Percentiles rank a stretch among this genome's conserved stretches.
These are phyloP conservation scores for Lepus townsendii DNA, from an alignment of 2,797 vertebrate species.

Conservation along the genomic window DNA sequence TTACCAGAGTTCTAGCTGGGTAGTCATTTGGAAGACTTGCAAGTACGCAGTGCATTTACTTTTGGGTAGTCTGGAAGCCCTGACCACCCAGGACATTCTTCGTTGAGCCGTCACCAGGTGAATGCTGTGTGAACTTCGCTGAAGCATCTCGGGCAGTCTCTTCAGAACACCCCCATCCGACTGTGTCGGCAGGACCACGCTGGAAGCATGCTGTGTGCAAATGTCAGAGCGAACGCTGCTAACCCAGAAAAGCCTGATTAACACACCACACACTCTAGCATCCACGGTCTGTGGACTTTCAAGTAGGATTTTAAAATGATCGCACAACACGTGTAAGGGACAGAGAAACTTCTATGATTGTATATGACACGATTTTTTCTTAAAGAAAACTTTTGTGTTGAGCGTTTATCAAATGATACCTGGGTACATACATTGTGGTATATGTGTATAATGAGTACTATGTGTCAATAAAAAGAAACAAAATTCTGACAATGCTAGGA, in stretches of 20 bases:
- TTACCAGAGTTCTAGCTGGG: too few relatives aligned
- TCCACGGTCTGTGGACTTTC: neutral
- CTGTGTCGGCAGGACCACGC: neutral
- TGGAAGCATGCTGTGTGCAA: neutral
- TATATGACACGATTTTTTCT: neutral
- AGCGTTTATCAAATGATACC: neutral
- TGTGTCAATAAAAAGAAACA: conserved; percentile 6
- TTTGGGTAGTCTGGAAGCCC: neutral
- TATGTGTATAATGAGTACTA: neutral
- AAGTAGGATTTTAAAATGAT: neutral
- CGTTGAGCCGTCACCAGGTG: neutral
- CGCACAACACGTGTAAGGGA: neutral
- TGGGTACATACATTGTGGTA: neutral
- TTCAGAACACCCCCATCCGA: fast-evolving
- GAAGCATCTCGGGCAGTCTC: neutral
- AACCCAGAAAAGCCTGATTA: neutral
- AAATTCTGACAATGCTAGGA: neutral
- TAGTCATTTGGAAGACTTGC: neutral
- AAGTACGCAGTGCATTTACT: neutral
- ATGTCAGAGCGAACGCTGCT: neutral
- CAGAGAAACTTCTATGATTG: neutral
- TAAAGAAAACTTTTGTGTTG: neutral
- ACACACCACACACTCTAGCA: neutral
- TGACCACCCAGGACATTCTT: neutral
- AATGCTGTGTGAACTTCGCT: neutral